Percentiles rank a stretch among this genome's conserved stretches.
phyloP scores from a whole-genome alignment of 2,113 vertebrate genomes.

The Colaptes auratus region DNA sequence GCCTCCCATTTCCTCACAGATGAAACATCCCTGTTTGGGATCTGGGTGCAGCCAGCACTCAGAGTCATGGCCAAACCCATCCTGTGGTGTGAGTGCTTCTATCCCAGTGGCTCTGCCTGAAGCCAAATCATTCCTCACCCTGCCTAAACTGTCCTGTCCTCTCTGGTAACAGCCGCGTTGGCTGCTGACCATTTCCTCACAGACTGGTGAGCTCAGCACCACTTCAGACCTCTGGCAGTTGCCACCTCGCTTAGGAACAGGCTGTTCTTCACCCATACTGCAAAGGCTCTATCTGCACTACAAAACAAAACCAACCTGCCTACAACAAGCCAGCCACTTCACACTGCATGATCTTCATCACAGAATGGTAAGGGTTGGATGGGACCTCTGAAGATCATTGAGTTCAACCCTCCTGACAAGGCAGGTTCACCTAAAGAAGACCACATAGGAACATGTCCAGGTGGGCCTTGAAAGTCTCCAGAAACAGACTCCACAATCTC shows the following conservation, averaged over 20 bases:
- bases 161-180: slow-evolving; percentile 21
- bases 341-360: background rate
- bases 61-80: accelerated
- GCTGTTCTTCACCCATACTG: background rate
- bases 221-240: background rate
- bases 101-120: background rate
- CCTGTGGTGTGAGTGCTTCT: accelerated
- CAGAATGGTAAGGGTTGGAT: too few relatives aligned
- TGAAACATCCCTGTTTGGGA: background rate
- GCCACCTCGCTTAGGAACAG: background rate
- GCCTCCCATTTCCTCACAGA: background rate
- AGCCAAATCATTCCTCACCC: background rate
- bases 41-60: background rate
- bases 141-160: background rate
- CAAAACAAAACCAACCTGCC: background rate
- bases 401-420: too few relatives aligned
- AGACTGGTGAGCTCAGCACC: background rate
- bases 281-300: background rate
- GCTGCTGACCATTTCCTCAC: slow-evolving; percentile 45
- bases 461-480: too few relatives aligned
- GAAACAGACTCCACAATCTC: too few relatives aligned
- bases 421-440: too few relatives aligned
- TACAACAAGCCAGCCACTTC: background rate
- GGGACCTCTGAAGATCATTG: too few relatives aligned
- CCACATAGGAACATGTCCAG: too few relatives aligned